phyloP scores from a whole-genome alignment of 2,888 invertebrate species.

The Chorisops tibialis region DNA sequence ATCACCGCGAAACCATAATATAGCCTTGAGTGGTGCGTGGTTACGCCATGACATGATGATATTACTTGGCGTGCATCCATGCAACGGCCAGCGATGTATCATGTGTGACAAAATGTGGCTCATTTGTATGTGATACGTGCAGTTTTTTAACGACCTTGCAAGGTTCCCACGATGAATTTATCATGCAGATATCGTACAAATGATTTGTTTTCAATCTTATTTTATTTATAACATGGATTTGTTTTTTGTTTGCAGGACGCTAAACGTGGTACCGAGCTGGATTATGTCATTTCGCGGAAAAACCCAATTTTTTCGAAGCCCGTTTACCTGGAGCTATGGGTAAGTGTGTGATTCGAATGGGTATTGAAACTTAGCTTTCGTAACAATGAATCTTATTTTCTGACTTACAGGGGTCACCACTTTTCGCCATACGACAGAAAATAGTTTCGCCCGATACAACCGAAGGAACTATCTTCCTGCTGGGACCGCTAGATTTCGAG shows the following conservation, averaged over 20 bases:
- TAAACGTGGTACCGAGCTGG: conserved; percentile 75
- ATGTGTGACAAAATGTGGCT: conserved; percentile 15
- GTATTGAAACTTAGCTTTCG: not conserved
- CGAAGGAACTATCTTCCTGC: conserved; percentile 73
- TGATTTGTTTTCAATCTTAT: conserved; percentile 17
- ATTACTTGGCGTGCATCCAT: not conserved
- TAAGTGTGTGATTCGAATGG: conserved; percentile 47
- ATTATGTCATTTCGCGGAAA: conserved; percentile 76
- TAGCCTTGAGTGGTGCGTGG: not conserved
- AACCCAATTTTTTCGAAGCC: conserved; percentile 74
- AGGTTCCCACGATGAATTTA: conserved; percentile 25
- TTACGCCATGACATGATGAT: conserved; percentile 2
- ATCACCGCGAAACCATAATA: not conserved
- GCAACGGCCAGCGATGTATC: no score
- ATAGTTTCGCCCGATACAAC: conserved; percentile 72
- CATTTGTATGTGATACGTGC: conserved; percentile 15
- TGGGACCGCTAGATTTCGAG: conserved; percentile 82
- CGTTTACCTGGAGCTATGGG: conserved; percentile 80
- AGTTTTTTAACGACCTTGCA: conserved; percentile 21
- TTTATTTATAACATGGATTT: no score
- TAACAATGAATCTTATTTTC: not conserved
- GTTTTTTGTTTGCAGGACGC: conserved; percentile 60
- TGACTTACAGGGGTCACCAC: conserved; percentile 61
- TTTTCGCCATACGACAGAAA: conserved; percentile 75
- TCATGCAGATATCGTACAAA: not conserved